Base-by-base conservation (phyloP, 2,888 invertebrate species). In the Ophioninae sp. region DNA sequence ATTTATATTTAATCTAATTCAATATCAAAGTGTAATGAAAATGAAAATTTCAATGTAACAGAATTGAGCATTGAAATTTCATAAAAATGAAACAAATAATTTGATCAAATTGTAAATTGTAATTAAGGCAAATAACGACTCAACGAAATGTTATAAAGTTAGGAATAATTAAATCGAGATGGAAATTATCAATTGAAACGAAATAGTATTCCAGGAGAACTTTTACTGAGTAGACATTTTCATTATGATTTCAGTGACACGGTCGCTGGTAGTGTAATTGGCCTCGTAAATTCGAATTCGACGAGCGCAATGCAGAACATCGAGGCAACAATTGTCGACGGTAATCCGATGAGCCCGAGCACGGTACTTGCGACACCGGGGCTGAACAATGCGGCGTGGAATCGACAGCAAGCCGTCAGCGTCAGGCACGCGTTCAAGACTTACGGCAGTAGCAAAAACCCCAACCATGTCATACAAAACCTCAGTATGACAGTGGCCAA, bases 401-500 rank as follows among this genome's bases (percentile, higher is more conserved):
- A 96, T 89, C 94, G 96, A 85, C 97, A 97, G 92, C 96, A 97
- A 87, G 98, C 98, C 37, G 97, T 98, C 77, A 96, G 97, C 90
- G 97, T 98, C 85, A 94, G 97, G 88, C 96, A 97, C 92, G 97
- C 98, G 51, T 97, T 96, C 94, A 98, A 98, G 93, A 96, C 96
- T 88, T 98, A 97, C 92, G 98, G 98, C 86, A 96, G 96, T 88
- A 97, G 96, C 92, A 97, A 97, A 92, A 96, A 97, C 89, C 96
- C 97, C 77, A 97, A 97, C 92, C 96, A 97, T 88, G 98, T 98
- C 67, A 95, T 98, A 85, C 96, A 96, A 91, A 96, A 97, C 93
- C 95, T 98, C 85, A 97, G 97, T 93, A 97, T 98, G 97, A 98
- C 98, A 80, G 98, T 98, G 85, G 97, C 96, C 88, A 97, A 97